Conservation (phyloP, 2,888 invertebrate species). For the Scaptomyza flava region DNA sequence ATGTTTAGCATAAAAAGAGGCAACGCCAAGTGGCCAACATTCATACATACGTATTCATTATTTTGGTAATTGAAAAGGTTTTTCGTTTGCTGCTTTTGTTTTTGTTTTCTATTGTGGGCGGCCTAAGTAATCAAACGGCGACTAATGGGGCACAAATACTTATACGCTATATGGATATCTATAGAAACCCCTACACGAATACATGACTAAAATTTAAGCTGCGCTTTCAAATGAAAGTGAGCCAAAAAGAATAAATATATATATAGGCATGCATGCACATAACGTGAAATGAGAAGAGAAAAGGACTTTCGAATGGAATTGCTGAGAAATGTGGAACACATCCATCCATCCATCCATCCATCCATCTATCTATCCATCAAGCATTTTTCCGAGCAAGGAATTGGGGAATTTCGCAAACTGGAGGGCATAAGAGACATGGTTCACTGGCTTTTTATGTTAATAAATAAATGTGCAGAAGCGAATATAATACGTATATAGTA, state of each 20-base stretch:
- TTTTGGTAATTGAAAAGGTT: slow-evolving; percentile 70
- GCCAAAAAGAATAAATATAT: slow-evolving; percentile 33
- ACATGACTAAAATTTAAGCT: slow-evolving; percentile 36
- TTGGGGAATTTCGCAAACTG: slow-evolving; percentile 20
- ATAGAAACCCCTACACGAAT: not conserved
- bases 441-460: slow-evolving; percentile 82
- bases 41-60: not conserved
- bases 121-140: slow-evolving; percentile 70
- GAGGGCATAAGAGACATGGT: slow-evolving; percentile 62
- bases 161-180: slow-evolving; percentile 1
- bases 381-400: slow-evolving; percentile 21
- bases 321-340: slow-evolving; percentile 38
- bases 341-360: slow-evolving; percentile 13
- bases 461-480: slow-evolving; percentile 68
- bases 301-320: slow-evolving; percentile 58
- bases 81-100: slow-evolving; percentile 14
- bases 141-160: slow-evolving; percentile 43
- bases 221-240: slow-evolving; percentile 58
- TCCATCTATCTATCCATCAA: not conserved
- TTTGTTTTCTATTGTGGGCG: slow-evolving; percentile 45
- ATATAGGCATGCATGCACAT: slow-evolving; percentile 30
- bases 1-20: slow-evolving; percentile 66
- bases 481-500: slow-evolving; percentile 19
- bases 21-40: slow-evolving; percentile 42
- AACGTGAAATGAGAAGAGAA: slow-evolving; percentile 19